phyloP scores from a whole-genome alignment of 2,797 vertebrate genomes.

The Sylvilagus floridanus region DNA sequence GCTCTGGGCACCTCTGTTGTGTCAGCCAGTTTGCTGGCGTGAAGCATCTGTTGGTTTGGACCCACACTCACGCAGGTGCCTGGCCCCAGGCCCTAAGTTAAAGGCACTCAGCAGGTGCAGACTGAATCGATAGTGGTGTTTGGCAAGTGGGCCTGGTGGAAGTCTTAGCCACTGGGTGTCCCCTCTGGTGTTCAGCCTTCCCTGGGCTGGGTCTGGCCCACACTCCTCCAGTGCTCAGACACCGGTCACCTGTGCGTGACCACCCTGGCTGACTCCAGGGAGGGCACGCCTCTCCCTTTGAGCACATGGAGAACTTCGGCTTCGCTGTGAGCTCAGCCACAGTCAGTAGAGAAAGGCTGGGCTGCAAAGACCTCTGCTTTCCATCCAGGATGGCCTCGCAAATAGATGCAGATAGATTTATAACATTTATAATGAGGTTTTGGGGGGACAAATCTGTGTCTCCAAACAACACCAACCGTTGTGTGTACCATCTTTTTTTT shows the following conservation, averaged over 20 bases:
- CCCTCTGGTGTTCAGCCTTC: neutral
- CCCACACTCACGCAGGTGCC: neutral
- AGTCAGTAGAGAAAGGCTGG: neutral
- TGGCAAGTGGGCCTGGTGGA: too few species aligned
- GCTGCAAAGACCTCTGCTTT: neutral
- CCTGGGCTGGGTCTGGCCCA: neutral
- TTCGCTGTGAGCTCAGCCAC: neutral
- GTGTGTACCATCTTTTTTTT: neutral
- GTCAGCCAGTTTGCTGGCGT: neutral
- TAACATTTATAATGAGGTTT: neutral
- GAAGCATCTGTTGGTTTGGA: neutral
- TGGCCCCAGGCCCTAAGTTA: neutral
- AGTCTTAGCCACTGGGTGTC: too few species aligned
- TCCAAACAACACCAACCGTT: neutral
- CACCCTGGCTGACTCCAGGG: constrained; percentile 11
- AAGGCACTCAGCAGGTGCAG: too few species aligned
- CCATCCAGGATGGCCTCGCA: neutral
- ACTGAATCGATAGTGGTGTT: too few species aligned
- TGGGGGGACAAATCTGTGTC: neutral
- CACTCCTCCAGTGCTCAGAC: neutral
- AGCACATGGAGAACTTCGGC: constrained; percentile 51
- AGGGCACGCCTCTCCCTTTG: constrained; percentile 21
- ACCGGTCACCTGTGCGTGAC: neutral
- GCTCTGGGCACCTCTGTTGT: neutral
- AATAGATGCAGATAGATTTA: neutral